Conservation (phyloP, 1,140 invertebrate genomes). For the Drosophila persimilis region DNA sequence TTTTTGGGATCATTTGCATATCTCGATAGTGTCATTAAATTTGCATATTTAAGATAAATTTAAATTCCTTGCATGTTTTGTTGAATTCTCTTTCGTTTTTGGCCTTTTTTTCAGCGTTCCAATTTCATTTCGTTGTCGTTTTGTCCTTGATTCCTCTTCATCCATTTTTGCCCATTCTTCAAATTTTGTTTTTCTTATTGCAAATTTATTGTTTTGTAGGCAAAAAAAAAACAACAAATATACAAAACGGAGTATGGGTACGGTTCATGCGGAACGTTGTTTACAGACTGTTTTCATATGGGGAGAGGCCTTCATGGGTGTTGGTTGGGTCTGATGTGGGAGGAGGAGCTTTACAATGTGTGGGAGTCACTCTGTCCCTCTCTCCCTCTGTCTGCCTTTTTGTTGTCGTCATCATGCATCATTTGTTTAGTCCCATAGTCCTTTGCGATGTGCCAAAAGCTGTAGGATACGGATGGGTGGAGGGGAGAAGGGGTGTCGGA, state of each 20-base stretch:
- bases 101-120: conserved; percentile 13
- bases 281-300: conserved; percentile 45
- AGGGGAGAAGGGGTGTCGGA: not conserved
- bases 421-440: conserved; percentile 74
- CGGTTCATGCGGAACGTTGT: conserved; percentile 34
- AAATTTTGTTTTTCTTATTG: conserved; percentile 55
- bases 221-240: conserved; percentile 4
- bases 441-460: conserved; percentile 68
- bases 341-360: conserved; percentile 26
- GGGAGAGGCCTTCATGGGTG: conserved; percentile 1
- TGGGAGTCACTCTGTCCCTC: conserved; percentile 32
- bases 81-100: conserved; percentile 26
- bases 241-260: not conserved
- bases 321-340: conserved; percentile 14
- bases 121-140: conserved; percentile 43
- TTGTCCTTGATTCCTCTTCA: conserved; percentile 13
- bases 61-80: conserved; percentile 69
- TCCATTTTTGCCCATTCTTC: conserved; percentile 50
- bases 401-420: conserved; percentile 69
- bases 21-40: conserved; percentile 74
- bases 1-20: conserved; percentile 59
- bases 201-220: conserved; percentile 54
- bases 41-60: conserved; percentile 76
- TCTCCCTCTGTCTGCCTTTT: conserved; percentile 14
- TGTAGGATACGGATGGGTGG: not conserved